Base-by-base conservation (phyloP, 2,797 vertebrate genomes). In the Anguilla marmorata region DNA sequence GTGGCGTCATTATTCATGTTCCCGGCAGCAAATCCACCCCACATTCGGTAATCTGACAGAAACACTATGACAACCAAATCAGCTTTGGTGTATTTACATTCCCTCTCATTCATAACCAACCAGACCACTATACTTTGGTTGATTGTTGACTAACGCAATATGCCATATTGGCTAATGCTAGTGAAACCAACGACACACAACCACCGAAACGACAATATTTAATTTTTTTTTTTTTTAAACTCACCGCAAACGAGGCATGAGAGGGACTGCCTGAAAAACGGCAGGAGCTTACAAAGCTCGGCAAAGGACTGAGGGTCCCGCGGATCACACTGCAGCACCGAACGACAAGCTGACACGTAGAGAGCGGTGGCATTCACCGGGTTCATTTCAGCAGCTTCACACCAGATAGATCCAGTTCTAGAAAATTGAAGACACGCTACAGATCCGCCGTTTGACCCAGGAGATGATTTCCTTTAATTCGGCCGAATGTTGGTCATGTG, bases 331-430 rank as follows among this genome's bases (percentile, higher is more conserved):
- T 97, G 98, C 97, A 99, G 97, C 97, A 98, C 98, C 94, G 98
- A 98, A 86, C 98, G 98, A 95, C 98, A 98, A 94, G 97, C 98
- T 93, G 98, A 98, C 95, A 99, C 97, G 97, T 98, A 99, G 91
- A 99, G 97, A 96, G 98, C 95, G 94, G 98, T 99, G 92, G 98
- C 98, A 96, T 99, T 99, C 97, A 98, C 98, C 91, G 98, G 98
- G 98, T 99, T 99, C 98, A 99, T 99, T 95, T 97, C 98, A 95
- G 97, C 97, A 96, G 90, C 94, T 95, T 94, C 94, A 93, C 93
- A 93, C 93, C 95, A 93, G 93, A 90, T 88, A 93, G 94, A 95
- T 95, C 93, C 96, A 94, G 95, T 94, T 91, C 92, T 90, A 86
- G 90, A 91, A 91, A 91, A 89, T 90, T 30, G 52, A 88, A 80